Base-by-base conservation (phyloP, 1,140 invertebrate genomes). In the Lepidurus couesii region DNA sequence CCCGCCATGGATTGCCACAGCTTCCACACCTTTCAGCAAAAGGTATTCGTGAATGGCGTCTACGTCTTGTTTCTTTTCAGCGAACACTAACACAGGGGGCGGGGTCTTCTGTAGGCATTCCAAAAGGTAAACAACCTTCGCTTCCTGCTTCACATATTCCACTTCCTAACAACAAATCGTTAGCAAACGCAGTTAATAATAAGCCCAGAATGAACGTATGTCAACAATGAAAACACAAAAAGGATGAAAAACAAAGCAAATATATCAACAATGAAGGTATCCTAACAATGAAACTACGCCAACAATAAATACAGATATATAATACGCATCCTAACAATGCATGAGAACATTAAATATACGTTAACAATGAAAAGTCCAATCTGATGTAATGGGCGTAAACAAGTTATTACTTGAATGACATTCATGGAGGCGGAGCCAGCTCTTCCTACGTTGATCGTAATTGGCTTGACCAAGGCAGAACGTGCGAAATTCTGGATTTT, bases 401-500 rank as follows among this genome's bases (percentile, higher is more conserved):
- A 34, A 34, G 34, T 78, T 53, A 21, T 77, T 81, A 86, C 86
- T 84, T 99, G 97, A 43, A 93, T 91, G 4, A 99, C 97, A 86
- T 97, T 96, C 86, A 98, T 91, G 9, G 95, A 98, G 0, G 98
- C 98, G 1, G 98, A 97, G 75, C 98, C 98, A 1, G 98, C 98
- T 80, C 98, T 88, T 6, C 98, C 98, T n/a, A 99, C 97, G 87
- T 99, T 99, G 26, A 99, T 96, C 0, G 97, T 98, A 0, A 99
- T 91, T 1, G 98, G 97, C 84, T 97, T 95, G 0, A 99, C 98
- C 0, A 99, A 86, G 1, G 98, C 97, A 34, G 95, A 98, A 75
- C 95, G 88, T 13, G 96, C 96, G 88, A 98, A 98, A 84, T 98
- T 98, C 87, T 99, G 98, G 85, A 99, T 99, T 86, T 99, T 99